Evolutionary conservation across 2,113 vertebrate genomes (phyloP).

Genomic region (Paralichthys olivaceus): DNA sequence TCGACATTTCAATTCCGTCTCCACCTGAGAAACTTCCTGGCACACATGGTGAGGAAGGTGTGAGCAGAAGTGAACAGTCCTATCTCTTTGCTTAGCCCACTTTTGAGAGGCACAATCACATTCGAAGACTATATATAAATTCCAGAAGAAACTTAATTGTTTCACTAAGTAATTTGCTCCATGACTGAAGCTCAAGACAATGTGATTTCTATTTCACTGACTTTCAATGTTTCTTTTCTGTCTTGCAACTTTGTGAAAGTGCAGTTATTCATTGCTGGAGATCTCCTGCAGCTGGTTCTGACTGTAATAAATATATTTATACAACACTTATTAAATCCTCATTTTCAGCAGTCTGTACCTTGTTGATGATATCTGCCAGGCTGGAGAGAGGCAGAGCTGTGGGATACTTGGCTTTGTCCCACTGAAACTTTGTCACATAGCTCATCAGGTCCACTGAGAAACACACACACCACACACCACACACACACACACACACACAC

Average conservation of each 20-base stretch:
- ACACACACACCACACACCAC: slow-evolving; percentile 28
- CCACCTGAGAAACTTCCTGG: slow-evolving; percentile 92
- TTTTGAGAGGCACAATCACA: neutral
- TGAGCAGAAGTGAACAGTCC: neutral
- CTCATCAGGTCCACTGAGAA: slow-evolving; percentile 89
- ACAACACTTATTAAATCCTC: neutral
- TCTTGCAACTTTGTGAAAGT: neutral
- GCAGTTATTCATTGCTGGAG: neutral
- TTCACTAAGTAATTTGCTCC: neutral
- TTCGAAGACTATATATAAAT: neutral
- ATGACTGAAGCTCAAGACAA: neutral
- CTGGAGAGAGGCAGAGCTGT: slow-evolving; percentile 88
- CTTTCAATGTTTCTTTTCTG: neutral
- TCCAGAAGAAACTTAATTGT: neutral
- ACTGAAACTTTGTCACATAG: slow-evolving; percentile 92
- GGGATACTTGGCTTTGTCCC: slow-evolving; percentile 97
- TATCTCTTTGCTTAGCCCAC: neutral
- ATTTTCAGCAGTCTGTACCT: slow-evolving; percentile 81
- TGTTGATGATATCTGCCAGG: slow-evolving; percentile 89
- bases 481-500: slow-evolving; percentile 15
- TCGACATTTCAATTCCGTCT: slow-evolving; percentile 88
- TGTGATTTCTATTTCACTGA: neutral
- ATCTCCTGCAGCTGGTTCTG: neutral
- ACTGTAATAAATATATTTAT: neutral
- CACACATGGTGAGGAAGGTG: neutral